Evolutionary conservation across 2,797 vertebrate genomes (phyloP).

Genomic region (Masticophis lateralis): DNA sequence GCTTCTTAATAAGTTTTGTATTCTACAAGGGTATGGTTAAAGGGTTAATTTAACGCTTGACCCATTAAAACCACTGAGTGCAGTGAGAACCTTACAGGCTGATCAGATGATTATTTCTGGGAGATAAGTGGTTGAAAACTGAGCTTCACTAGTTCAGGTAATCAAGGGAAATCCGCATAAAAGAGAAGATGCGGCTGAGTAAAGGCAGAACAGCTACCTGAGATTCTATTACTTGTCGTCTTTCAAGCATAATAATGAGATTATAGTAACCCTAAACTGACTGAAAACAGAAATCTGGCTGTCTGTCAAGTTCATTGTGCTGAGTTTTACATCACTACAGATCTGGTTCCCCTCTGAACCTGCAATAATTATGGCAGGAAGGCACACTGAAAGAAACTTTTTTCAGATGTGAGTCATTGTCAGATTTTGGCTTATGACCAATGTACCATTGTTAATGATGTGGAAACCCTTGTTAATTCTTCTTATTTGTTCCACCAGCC

Average conservation of each 20-base stretch:
- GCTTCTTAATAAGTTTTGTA: constrained; percentile 68
- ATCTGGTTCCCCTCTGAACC: constrained; percentile 81
- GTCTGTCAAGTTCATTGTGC: constrained; percentile 95
- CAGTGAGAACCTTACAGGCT: constrained; percentile 74
- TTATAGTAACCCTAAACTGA: constrained; percentile 83
- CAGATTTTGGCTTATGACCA: constrained; percentile 68
- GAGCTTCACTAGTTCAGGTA: constrained; percentile 82
- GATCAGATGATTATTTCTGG: constrained; percentile 86
- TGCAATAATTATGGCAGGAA: constrained; percentile 78
- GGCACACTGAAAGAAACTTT: constrained; percentile 75
- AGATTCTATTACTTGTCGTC: constrained; percentile 88
- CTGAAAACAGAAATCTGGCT: constrained; percentile 88
- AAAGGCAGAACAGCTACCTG: constrained; percentile 77
- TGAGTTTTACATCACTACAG: constrained; percentile 81
- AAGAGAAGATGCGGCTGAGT: constrained; percentile 70
- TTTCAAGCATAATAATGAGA: constrained; percentile 86
- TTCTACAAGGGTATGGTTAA: constrained; percentile 71
- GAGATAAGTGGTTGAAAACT: constrained; percentile 86
- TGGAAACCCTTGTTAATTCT: constrained; percentile 51
- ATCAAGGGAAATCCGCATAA: constrained; percentile 81
- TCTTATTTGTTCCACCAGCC: constrained; percentile 43
- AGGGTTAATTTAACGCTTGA: constrained; percentile 84
- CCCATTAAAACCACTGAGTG: constrained; percentile 81
- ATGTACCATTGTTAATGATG: constrained; percentile 52
- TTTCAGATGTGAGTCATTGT: constrained; percentile 70